Evolutionary conservation across 2,797 vertebrate species (phyloP).

Genomic region (Halcyon leucocephala): DNA sequence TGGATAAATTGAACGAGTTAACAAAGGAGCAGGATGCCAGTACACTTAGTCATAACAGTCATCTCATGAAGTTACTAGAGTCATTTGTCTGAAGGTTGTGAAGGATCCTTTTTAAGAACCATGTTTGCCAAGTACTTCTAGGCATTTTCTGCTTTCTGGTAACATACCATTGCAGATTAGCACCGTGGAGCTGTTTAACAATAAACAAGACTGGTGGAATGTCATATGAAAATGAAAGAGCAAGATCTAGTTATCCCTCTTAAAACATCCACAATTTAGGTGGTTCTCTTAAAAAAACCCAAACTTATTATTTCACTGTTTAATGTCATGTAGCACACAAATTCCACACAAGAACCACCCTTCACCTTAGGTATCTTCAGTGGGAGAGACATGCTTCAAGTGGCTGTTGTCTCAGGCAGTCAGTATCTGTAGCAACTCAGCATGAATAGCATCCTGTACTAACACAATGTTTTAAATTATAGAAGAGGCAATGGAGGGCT

Average conservation of each 20-base stretch:
- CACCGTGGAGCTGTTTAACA: not conserved
- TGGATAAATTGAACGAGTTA: not conserved
- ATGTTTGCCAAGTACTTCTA: not conserved
- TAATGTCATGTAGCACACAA: accelerated
- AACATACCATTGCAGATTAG: not conserved
- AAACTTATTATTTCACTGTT: not conserved
- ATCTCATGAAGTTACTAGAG: not conserved
- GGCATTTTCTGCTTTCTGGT: conserved; percentile 1
- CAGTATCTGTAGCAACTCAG: not conserved
- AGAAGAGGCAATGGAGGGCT: not conserved
- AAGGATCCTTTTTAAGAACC: not conserved
- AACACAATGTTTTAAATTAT: not conserved
- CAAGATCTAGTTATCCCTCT: not conserved
- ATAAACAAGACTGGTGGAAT: not conserved
- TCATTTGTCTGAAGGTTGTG: not conserved
- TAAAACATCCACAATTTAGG: not conserved
- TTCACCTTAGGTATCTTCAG: not conserved
- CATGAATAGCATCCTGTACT: not conserved
- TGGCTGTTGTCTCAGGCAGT: not conserved
- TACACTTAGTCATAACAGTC: not conserved
- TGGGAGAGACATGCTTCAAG: accelerated
- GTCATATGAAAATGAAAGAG: not conserved
- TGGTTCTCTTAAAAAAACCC: not conserved
- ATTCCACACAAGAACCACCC: not conserved
- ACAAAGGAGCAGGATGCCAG: not conserved